Percentiles rank a stretch among this genome's conserved stretches.
Evolutionary conservation across 1,140 invertebrate species (phyloP).

Genomic region (Periplaneta americana): DNA sequence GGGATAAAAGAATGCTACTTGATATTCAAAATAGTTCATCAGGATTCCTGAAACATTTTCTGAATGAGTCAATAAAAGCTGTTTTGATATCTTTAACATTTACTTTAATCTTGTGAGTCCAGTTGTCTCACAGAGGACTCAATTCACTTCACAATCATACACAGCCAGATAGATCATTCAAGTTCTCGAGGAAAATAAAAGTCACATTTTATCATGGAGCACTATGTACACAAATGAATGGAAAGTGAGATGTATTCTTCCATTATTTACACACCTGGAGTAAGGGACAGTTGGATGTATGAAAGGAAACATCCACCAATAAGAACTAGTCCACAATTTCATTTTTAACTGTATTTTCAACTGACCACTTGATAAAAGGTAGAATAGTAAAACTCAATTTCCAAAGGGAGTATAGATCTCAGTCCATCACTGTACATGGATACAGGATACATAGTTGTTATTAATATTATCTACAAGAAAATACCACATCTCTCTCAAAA

Average conservation of each 20-base stretch:
- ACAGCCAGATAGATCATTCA: no score
- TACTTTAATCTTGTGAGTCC: no score
- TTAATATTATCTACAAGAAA: constrained; percentile 16
- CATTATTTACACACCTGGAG: neutral
- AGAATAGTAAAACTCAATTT: constrained; percentile 18
- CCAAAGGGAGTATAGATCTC: constrained; percentile 15
- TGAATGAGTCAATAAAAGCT: no score
- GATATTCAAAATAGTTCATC: no score
- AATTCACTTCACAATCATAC: no score
- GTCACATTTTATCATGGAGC: neutral
- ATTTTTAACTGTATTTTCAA: constrained; percentile 21
- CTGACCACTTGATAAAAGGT: constrained; percentile 22
- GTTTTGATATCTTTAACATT: no score
- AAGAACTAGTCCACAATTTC: neutral
- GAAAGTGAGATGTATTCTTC: neutral
- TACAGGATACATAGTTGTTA: constrained; percentile 16
- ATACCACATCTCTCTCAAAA: constrained; percentile 17
- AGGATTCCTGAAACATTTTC: no score
- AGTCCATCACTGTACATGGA: constrained; percentile 20
- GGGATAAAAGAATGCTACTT: no score
- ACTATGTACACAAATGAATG: neutral
- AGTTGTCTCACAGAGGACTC: no score
- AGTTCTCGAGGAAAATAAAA: no score
- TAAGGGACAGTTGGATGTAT: neutral
- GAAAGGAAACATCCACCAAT: neutral